These are phyloP conservation scores for Siderastrea siderea DNA, from an alignment of 92 coral and sea anemone species.

Conservation along the genomic window DNA sequence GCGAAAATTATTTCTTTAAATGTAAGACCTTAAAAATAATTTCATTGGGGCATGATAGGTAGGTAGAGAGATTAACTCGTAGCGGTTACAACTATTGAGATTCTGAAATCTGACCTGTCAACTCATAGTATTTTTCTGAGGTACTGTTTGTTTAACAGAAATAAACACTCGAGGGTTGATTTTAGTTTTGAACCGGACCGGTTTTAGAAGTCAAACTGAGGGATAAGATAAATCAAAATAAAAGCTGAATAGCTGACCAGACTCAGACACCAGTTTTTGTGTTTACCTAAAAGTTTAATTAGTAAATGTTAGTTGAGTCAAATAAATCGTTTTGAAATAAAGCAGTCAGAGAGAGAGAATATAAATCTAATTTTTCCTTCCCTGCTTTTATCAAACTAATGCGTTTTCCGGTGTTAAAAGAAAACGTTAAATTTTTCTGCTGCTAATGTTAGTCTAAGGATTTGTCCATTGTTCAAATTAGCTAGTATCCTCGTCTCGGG, in stretches of 20 bases:
- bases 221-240: not conserved
- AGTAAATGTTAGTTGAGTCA: too few species aligned
- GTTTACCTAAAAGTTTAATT: not conserved
- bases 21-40: not conserved
- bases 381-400: not conserved
- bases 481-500: constrained; percentile 16
- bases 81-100: too few species aligned
- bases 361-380: not conserved
- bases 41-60: not conserved
- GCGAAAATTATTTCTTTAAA: not conserved
- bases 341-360: not conserved
- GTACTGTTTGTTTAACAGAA: not conserved
- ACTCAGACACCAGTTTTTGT: not conserved
- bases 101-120: not conserved
- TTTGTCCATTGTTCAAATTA: not conserved
- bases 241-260: not conserved
- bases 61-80: too few species aligned
- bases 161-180: not conserved
- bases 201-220: not conserved
- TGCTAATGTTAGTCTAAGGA: not conserved
- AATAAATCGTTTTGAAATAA: too few species aligned
- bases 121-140: not conserved
- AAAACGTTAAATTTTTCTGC: not conserved
- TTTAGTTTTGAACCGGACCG: not conserved
- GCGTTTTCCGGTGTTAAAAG: not conserved